A percentile compares a stretch with the other conserved stretches of the same genome.
Conservation (phyloP, 64 coral and sea anemone species). For the Trachythela sp. region DNA sequence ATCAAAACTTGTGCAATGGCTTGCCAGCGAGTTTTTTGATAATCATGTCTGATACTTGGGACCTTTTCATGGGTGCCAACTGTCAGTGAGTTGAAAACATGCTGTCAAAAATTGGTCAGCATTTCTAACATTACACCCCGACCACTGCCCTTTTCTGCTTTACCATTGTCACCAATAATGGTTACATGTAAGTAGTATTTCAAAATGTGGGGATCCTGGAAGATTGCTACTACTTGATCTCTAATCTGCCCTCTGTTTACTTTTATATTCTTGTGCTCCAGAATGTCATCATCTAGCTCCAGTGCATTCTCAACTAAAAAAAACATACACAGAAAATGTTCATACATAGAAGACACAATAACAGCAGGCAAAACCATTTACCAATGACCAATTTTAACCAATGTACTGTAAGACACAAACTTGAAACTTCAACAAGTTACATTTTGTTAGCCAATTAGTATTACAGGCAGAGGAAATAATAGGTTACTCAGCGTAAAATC, state of each 20-base stretch:
- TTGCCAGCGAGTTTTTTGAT: not conserved
- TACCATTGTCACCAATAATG: not conserved
- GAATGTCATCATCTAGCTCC: not conserved
- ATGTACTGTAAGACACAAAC: too few relatives aligned
- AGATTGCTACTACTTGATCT: not conserved
- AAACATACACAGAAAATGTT: too few relatives aligned
- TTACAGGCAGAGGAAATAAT: too few relatives aligned
- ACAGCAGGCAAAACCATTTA: too few relatives aligned
- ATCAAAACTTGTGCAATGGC: conserved; percentile 1
- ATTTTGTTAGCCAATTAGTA: too few relatives aligned
- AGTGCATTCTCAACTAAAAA: not conserved
- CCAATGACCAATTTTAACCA: too few relatives aligned
- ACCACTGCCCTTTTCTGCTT: not conserved
- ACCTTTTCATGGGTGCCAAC: conserved; percentile 3
- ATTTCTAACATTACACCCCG: not conserved
- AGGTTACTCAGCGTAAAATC: too few relatives aligned
- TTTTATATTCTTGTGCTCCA: not conserved
- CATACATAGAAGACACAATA: too few relatives aligned
- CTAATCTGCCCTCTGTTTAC: not conserved
- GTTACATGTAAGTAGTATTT: not conserved
- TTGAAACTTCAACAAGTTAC: too few relatives aligned
- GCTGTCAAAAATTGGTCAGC: conserved; percentile 3
- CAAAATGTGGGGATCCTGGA: not conserved
- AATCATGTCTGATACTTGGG: not conserved
- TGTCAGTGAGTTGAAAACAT: not conserved